These are phyloP conservation scores for Augochlora pura DNA, from an alignment of 1,140 invertebrate genomes.

Conservation along the genomic window DNA sequence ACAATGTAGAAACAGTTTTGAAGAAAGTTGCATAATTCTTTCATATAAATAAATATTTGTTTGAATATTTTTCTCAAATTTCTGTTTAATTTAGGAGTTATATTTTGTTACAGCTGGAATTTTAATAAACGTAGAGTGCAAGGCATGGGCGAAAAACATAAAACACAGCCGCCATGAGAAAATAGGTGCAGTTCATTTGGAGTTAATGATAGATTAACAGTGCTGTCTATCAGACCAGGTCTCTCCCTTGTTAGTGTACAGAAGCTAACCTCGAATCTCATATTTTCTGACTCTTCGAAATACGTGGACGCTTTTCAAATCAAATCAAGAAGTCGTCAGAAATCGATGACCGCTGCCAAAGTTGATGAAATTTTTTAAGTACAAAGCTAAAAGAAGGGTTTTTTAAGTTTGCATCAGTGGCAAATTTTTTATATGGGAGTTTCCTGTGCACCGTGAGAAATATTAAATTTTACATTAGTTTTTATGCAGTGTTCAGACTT, in stretches of 20 bases:
- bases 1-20: no score
- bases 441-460: conserved; percentile 2
- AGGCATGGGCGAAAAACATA: conserved; percentile 94
- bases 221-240: conserved; percentile 7
- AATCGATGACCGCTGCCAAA: conserved; percentile 18
- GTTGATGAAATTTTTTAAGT: conserved; percentile 37
- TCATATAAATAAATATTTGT: no score
- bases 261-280: conserved; percentile 34
- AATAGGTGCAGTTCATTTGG: conserved; percentile 93
- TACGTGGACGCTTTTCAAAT: conserved; percentile 21
- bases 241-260: conserved; percentile 34
- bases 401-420: conserved; percentile 8
- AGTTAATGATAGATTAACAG: conserved; percentile 91
- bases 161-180: conserved; percentile 88
- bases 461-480: not conserved
- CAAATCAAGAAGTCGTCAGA: conserved; percentile 32
- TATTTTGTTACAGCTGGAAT: conserved; percentile 85
- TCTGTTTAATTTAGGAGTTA: not conserved
- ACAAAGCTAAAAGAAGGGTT: conserved; percentile 37
- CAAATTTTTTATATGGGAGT: not conserved
- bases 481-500: not conserved
- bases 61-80: no score
- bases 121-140: conserved; percentile 94
- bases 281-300: conserved; percentile 35
- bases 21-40: no score